These are phyloP conservation scores for Mus spretus DNA, from an alignment of 2,797 vertebrate species.

Conservation along the genomic window DNA sequence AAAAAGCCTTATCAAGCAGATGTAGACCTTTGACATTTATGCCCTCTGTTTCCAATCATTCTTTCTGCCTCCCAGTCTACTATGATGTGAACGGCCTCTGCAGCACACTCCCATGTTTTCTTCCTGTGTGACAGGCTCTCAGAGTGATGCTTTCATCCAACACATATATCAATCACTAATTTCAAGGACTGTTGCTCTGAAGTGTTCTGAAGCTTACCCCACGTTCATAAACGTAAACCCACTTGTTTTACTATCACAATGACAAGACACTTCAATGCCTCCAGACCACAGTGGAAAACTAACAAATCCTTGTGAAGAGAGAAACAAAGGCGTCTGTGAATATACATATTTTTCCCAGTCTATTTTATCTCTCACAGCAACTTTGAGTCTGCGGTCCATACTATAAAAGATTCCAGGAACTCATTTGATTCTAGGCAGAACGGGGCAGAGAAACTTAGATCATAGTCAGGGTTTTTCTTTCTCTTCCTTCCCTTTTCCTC, in stretches of 20 bases:
- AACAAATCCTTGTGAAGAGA: not conserved
- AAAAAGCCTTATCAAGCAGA: not conserved
- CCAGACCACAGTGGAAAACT: not conserved
- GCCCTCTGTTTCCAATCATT: not conserved
- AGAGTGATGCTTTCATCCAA: not conserved
- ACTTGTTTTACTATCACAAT: not conserved
- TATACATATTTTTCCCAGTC: not conserved
- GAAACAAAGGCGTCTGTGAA: not conserved
- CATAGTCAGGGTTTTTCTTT: not conserved
- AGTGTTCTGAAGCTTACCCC: not conserved
- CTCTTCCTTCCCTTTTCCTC: not conserved
- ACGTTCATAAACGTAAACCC: not conserved
- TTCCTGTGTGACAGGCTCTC: not conserved
- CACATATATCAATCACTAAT: not conserved
- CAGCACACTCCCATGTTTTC: not conserved
- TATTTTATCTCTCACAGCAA: not conserved
- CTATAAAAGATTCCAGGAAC: not conserved
- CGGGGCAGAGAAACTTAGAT: not conserved
- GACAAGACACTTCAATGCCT: not conserved
- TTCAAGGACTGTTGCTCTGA: not conserved
- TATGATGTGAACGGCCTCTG: not conserved
- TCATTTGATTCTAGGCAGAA: not conserved
- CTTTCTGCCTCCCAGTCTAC: not conserved
- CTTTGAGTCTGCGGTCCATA: not conserved
- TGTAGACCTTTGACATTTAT: not conserved